Base-by-base conservation (phyloP, 1,140 invertebrate species). In the Triops longicaudatus region DNA sequence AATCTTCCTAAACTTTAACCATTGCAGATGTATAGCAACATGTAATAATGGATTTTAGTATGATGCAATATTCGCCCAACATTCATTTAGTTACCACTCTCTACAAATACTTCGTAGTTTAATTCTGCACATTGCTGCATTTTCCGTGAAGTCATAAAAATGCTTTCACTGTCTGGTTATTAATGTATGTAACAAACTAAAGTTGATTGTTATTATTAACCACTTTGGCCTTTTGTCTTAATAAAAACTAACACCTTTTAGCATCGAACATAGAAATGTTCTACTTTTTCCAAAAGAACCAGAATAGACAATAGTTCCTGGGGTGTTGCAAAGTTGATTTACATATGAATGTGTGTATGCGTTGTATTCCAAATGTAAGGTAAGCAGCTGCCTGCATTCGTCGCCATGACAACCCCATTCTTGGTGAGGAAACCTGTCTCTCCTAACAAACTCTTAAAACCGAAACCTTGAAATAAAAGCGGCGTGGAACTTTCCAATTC, bases 311-410 rank as follows among this genome's bases (percentile, higher is more conserved):
- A 63, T 63, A 63, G 17, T 17, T 63, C 22, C 50, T 63, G 17
- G 50, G 50, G 50, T 63, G 50, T 37, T 63, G 50, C 50, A 63
- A 63, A 63, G 50, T 22, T 63, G 17, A 63, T 63, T 63, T 63
- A 22, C 50, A 63, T 22, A 63, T 63, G 50, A 63, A 63, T 63
- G 50, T 63, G 50, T 63, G 50, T 22, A 17, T n/a, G 31, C 31
- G 31, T 37, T 37, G 31, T 37, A 14, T 63, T 63, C 50, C 17
- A 63, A 63, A 63, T 63, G n/a, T 22, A 63, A 63, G 50, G 50
- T 63, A 9, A 63, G 50, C 50, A 63, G 50, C 50, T 63, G 50
- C 50, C 14, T 22, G 50, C 50, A 63, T 63, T 17, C 50, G 50
- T 63, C 50, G 50, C 50, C 22, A 63, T 63, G 50, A 63, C 50